Base-by-base conservation (phyloP, 2,888 invertebrate genomes). In the Drosophila monieri region DNA sequence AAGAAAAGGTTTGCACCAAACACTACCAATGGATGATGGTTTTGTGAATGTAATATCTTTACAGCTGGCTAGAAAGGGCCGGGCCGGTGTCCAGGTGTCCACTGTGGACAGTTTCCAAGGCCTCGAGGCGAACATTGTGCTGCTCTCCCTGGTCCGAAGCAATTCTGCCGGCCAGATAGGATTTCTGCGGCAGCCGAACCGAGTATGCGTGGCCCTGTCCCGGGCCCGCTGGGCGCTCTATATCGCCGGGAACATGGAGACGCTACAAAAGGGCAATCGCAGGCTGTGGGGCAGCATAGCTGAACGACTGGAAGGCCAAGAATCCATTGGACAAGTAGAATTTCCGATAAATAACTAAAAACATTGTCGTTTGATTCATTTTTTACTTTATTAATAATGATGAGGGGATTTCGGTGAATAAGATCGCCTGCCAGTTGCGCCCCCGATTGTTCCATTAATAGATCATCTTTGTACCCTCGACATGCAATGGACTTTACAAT, bases 61-160 rank as follows among this genome's bases (percentile, higher is more conserved):
- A 2, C 37, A 73, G 60, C 32, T 74, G 43, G 49, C 53, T 1
- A 30, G 9, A 18, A 14, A 43, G 0, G 30, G 44, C n/a, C 5
- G 9, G 1, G 8, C 10, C 0, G 0, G 10, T 0, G 25, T 73
- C 9, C n/a, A 23, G 25, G 93, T 95, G 18, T 93, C 94, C 0
- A 94, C 94, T 0, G 94, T 96, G 1, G 96, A 97, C 89, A 96
- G 95, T 88, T 97, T 94, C 84, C 97, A 97, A 92, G 96, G 97
- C 0, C 95, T 96, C 85, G 96, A 96, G 92, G 95, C 94, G 86
- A 94, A 94, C 88, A 95, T 97, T 81, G 94, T 97, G 54, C 92
- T 97, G 74, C 90, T 97, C 66, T 96, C 96, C 0, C 90, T 97
- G 12, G 97, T 97, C 0, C 93, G 97, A 85, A 96, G 95, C 87